Conservation (phyloP, 2,113 vertebrate genomes). For the Trinectes maculatus region DNA sequence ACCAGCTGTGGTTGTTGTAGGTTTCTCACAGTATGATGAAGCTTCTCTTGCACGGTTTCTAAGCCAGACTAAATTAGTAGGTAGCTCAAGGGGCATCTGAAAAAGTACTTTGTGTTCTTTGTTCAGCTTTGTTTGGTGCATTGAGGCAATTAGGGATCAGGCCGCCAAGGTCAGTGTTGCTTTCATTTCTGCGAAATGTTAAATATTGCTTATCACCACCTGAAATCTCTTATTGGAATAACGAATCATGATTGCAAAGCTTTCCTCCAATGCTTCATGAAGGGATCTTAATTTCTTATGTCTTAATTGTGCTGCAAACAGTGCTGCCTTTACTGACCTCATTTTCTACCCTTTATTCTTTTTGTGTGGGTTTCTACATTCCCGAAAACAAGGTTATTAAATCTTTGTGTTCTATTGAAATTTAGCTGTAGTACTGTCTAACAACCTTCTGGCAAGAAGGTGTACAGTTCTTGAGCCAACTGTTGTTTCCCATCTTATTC, state of each 20-base stretch:
- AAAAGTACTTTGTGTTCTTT: slow-evolving; percentile 27
- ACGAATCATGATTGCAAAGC: neutral
- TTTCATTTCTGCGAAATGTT: slow-evolving; percentile 15
- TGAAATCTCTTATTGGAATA: neutral
- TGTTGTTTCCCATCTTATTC: neutral
- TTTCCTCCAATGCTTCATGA: neutral
- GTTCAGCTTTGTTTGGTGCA: slow-evolving; percentile 15
- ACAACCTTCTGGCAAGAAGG: slow-evolving; percentile 7
- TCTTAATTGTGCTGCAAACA: neutral
- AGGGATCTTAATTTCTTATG: neutral
- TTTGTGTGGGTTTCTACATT: neutral
- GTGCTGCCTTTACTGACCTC: neutral
- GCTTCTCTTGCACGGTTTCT: slow-evolving; percentile 25
- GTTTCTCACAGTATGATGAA: slow-evolving; percentile 11
- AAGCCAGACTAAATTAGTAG: slow-evolving; percentile 36
- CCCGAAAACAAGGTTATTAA: slow-evolving; percentile 8
- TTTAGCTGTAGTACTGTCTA: neutral
- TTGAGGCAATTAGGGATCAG: neutral
- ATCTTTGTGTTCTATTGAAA: neutral
- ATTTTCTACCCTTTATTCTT: neutral
- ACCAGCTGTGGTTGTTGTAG: slow-evolving; percentile 18
- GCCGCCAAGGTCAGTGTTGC: slow-evolving; percentile 22
- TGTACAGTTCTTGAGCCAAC: neutral
- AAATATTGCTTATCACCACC: slow-evolving; percentile 23
- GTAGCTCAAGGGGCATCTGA: slow-evolving; percentile 9